A percentile compares a stretch with the other conserved stretches of the same genome.
Conservation (phyloP, 2,113 vertebrate species). For the Melanotaenia duboulayi region DNA sequence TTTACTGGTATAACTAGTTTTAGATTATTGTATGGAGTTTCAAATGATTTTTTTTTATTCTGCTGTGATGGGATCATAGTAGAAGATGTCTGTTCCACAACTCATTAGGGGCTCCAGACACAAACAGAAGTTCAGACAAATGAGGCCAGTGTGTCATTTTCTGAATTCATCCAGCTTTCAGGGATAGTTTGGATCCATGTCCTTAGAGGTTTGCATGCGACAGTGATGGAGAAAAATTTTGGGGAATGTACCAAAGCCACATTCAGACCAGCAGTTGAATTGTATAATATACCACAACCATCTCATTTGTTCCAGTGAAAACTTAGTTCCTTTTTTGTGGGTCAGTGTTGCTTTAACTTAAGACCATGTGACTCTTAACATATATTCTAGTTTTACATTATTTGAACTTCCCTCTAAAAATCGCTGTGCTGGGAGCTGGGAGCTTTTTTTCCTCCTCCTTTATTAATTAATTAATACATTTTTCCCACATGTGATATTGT, state of each 20-base stretch:
- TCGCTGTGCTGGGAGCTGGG: too few relatives aligned
- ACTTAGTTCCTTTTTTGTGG: too few relatives aligned
- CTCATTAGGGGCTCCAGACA: constrained; percentile 46
- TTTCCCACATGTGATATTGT: neutral
- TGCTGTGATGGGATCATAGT: constrained; percentile 40
- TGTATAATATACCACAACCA: constrained; percentile 6
- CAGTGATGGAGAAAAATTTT: constrained; percentile 23
- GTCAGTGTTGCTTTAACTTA: neutral
- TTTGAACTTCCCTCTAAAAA: too few relatives aligned
- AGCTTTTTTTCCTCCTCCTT: too few relatives aligned
- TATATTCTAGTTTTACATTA: neutral
- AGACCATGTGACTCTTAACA: neutral
- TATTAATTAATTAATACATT: too few relatives aligned
- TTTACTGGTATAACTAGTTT: constrained; percentile 24
- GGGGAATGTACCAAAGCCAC: constrained; percentile 1
- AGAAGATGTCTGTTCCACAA: constrained; percentile 39
- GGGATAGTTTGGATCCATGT: constrained; percentile 40
- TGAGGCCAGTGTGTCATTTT: constrained; percentile 69
- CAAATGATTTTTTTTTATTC: constrained; percentile 19
- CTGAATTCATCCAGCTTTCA: constrained; percentile 51
- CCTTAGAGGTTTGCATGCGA: constrained; percentile 37
- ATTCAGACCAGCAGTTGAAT: neutral
- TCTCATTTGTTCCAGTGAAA: constrained; percentile 13
- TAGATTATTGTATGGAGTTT: constrained; percentile 6
- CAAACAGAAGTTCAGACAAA: constrained; percentile 60